Base-by-base conservation (phyloP, 2,888 invertebrate genomes). In the Lamellibrachia columna region DNA sequence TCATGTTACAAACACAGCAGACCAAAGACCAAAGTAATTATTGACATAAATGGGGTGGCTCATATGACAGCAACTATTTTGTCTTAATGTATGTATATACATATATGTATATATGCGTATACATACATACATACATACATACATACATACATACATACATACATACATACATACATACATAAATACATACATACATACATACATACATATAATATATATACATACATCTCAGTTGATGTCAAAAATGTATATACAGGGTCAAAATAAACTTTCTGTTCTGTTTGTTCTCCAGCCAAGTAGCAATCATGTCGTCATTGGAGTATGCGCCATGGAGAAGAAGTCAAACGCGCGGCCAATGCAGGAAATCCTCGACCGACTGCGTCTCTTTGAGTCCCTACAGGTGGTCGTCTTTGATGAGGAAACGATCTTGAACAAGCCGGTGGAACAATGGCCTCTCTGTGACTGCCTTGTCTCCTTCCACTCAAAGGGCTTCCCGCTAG, bases 271-370 rank as follows among this genome's bases (percentile, higher is more conserved):
- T 22, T 90, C 15, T 90, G 55, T 9, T 55, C 55, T 60, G 60
- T 7, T 11, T 60, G 60, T 60, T 75, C 22, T 75, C 6, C 22
- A 75, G 90, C 28, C 60, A 90, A 75, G 75, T 6, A n/a, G 6
- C 75, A 22, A 22, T 52, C 92, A 93, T 93, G 95, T 99, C 95
- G 97, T 99, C 96, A 99, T 99, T 95, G 99, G 99, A 94, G 98
- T 99, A 93, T 99, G 99, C 97, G 99, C 99, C 95, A 99, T 99
- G 99, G 98, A 98, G 96, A 99, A 99, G 97, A 99, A 99, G 97
- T 99, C 99, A 90, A 98, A 99, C 96, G 99, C 99, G 94, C 99
- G 99, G 97, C 99, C 99, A 22, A 99, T 99, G 99, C 98, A 98
- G 96, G 99, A 99, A 97, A 99, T 99, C 95, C 97, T 99, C 93